Conservation (phyloP, 2,113 vertebrate genomes). For the Harpagus bidentatus region DNA sequence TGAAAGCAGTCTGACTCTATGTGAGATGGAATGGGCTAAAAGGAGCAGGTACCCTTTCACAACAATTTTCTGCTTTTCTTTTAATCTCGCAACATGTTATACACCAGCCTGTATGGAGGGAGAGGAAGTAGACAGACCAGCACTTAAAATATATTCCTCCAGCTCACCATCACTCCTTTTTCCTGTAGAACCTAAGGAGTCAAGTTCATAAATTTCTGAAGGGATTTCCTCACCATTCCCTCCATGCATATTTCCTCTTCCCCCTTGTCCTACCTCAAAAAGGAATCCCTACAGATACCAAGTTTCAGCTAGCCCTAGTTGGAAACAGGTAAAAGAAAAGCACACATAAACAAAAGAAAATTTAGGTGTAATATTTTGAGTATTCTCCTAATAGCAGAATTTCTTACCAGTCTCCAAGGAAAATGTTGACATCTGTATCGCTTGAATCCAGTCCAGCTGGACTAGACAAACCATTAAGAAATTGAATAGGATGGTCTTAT, state of each 20-base stretch:
- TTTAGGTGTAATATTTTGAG: neutral
- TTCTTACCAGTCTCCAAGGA: neutral
- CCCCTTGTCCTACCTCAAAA: neutral
- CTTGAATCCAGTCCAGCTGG: neutral
- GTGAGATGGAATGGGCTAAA: neutral
- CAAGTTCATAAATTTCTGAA: neutral
- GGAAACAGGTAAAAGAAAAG: neutral
- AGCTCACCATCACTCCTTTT: neutral
- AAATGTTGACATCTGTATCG: neutral
- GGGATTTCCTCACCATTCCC: neutral
- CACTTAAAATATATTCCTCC: neutral
- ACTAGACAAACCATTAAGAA: neutral
- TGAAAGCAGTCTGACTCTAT: neutral
- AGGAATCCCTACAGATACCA: neutral
- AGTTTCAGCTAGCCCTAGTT: neutral
- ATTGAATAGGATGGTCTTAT: neutral
- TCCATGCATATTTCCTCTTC: neutral
- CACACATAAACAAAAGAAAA: neutral
- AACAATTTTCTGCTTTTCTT: neutral
- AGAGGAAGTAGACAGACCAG: neutral
- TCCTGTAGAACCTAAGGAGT: neutral
- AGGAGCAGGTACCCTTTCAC: neutral
- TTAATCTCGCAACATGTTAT: neutral
- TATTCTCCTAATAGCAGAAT: neutral
- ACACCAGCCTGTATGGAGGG: neutral